phyloP scores from a whole-genome alignment of 92 coral and sea anemone genomes.

The Porites divaricata region DNA sequence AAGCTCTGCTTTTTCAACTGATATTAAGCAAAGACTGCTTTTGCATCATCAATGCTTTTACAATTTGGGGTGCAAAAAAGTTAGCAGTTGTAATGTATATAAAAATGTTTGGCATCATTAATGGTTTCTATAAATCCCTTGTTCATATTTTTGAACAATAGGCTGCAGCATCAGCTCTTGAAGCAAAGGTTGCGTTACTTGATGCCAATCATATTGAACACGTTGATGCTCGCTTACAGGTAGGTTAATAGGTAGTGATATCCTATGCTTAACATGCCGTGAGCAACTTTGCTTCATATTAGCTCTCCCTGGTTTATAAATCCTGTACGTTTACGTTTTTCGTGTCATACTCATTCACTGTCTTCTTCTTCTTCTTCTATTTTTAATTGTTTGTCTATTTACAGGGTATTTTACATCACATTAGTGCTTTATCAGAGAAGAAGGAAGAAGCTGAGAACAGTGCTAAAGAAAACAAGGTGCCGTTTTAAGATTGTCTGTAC shows the following conservation, averaged over 20 bases:
- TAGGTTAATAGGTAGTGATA: constrained; percentile 3
- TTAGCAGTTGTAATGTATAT: too few relatives aligned
- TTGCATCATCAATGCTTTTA: too few relatives aligned
- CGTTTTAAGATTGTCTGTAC: background rate
- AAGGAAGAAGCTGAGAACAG: constrained; percentile 88
- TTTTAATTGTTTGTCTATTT: background rate
- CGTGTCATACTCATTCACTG: too few relatives aligned
- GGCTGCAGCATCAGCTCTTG: constrained; percentile 89
- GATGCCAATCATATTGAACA: constrained; percentile 96
- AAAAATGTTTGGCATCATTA: too few relatives aligned
- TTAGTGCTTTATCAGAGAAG: constrained; percentile 84
- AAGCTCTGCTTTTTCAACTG: too few relatives aligned
- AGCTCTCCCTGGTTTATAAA: too few relatives aligned
- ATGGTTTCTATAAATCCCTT: background rate
- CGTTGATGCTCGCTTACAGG: constrained; percentile 98
- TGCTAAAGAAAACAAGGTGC: constrained; percentile 93
- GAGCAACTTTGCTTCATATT: too few relatives aligned
- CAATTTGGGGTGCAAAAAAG: too few relatives aligned
- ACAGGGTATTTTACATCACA: constrained; percentile 92
- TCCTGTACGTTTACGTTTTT: too few relatives aligned
- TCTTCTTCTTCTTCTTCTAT: background rate
- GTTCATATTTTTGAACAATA: constrained; percentile 24
- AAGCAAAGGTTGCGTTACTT: constrained; percentile 89
- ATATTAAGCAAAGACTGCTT: too few relatives aligned
- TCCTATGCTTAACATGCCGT: background rate